Percentiles rank a stretch among this genome's conserved stretches.
Conservation (phyloP, 2,888 invertebrate species). For the Phalera bucephala region DNA sequence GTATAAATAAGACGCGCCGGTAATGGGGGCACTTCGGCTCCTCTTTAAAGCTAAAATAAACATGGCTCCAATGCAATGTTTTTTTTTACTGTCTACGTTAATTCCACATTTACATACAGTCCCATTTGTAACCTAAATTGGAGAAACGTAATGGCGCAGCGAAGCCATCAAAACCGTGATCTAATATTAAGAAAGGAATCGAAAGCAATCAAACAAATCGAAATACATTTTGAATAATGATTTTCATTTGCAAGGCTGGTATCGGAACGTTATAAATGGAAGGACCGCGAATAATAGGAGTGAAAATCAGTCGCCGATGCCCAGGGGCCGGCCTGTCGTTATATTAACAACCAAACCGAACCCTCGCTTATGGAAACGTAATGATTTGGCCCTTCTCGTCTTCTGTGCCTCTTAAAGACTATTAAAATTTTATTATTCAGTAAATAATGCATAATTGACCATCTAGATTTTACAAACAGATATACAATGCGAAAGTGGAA, state of each 20-base stretch:
- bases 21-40: slow-evolving; percentile 27
- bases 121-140: slow-evolving; percentile 1
- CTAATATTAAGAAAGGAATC: neutral
- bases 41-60: neutral
- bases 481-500: too few relatives aligned
- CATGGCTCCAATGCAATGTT: neutral
- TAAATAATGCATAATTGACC: too few relatives aligned
- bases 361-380: slow-evolving; percentile 32
- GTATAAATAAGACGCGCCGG: slow-evolving; percentile 40
- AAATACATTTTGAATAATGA: slow-evolving; percentile 29
- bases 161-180: neutral
- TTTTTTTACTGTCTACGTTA: neutral
- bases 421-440: too few relatives aligned
- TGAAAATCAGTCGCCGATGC: slow-evolving; percentile 27
- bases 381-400: slow-evolving; percentile 21
- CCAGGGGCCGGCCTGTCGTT: slow-evolving; percentile 26
- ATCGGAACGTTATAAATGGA: slow-evolving; percentile 31
- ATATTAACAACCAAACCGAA: slow-evolving; percentile 28
- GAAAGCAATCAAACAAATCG: slow-evolving; percentile 13
- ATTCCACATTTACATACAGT: neutral
- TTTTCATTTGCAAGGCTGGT: slow-evolving; percentile 28
- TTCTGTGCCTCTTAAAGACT: too few relatives aligned
- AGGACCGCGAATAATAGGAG: slow-evolving; percentile 27
- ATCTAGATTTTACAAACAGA: too few relatives aligned
- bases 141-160: neutral